Conservation (phyloP, 2,888 invertebrate species). For the Opisthograptis luteolata region DNA sequence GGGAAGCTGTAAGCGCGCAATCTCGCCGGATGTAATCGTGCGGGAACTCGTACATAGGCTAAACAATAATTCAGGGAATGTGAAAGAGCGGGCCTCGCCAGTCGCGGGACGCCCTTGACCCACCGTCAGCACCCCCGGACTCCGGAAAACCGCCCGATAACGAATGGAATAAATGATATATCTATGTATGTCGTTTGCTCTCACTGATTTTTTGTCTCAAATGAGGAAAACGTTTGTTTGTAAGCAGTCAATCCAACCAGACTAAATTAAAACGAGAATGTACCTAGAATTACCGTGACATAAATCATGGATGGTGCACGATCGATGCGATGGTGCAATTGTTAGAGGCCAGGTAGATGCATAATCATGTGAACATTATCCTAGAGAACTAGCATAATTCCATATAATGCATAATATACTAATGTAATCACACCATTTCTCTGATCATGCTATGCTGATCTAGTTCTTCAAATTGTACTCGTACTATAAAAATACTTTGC, state of each 20-base stretch:
- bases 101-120: slow-evolving; percentile 70
- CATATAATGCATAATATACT: too few relatives aligned
- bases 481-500: too few relatives aligned
- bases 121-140: slow-evolving; percentile 36
- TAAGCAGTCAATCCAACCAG: slow-evolving; percentile 11
- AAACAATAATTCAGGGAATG: slow-evolving; percentile 52
- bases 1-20: slow-evolving; percentile 33
- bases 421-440: too few relatives aligned
- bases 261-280: neutral
- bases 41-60: slow-evolving; percentile 43
- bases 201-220: slow-evolving; percentile 25
- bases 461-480: too few relatives aligned
- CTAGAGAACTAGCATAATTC: too few relatives aligned
- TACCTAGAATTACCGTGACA: neutral
- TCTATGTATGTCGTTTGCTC: slow-evolving; percentile 33
- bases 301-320: neutral
- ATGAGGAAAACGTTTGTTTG: slow-evolving; percentile 18
- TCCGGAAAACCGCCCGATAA: slow-evolving; percentile 50
- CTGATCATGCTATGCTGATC: too few relatives aligned
- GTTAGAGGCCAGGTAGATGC: too few relatives aligned
- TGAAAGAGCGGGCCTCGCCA: slow-evolving; percentile 46
- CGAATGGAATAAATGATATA: slow-evolving; percentile 37
- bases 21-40: slow-evolving; percentile 36
- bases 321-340: too few relatives aligned
- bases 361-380: too few relatives aligned